Evolutionary conservation across 2,888 invertebrate genomes (phyloP).

Genomic region (Parnassius glacialis): DNA sequence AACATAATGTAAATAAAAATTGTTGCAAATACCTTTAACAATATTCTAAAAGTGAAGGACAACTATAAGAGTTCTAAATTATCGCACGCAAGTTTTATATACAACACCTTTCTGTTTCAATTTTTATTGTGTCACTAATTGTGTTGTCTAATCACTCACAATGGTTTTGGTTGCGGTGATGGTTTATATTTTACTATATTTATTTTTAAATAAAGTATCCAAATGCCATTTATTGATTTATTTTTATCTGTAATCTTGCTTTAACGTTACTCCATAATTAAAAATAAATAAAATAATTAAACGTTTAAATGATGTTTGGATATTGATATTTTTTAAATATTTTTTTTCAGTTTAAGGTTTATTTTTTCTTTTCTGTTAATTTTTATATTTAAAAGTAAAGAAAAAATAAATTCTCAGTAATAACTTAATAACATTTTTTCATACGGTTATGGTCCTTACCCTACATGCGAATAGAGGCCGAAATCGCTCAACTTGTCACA

Average conservation of each 20-base stretch:
- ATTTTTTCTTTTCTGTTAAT: conserved; percentile 7
- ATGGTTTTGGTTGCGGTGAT: conserved; percentile 42
- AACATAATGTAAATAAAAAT: no score
- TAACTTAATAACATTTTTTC: conserved; percentile 23
- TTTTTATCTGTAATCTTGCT: neutral
- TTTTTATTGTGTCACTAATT: conserved; percentile 33
- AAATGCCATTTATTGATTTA: conserved; percentile 15
- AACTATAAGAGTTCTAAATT: neutral
- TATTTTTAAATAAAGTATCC: conserved; percentile 19
- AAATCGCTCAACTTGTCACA: conserved; percentile 76
- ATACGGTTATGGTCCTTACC: conserved; percentile 50
- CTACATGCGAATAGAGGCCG: conserved; percentile 59
- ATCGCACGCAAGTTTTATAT: conserved; percentile 15
- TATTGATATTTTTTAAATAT: conserved; percentile 5
- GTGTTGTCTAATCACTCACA: conserved; percentile 50
- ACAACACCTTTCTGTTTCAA: conserved; percentile 21
- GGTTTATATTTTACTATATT: conserved; percentile 31
- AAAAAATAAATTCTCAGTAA: conserved; percentile 9
- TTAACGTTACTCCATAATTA: neutral
- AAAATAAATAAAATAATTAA: no score
- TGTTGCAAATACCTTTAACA: neutral
- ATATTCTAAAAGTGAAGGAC: no score
- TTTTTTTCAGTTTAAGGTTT: conserved; percentile 7
- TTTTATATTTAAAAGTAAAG: neutral
- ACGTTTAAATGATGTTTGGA: conserved; percentile 21